A percentile compares a stretch with the other conserved stretches of the same genome.
phyloP scores from a whole-genome alignment of 2,113 vertebrate genomes.

The Paramisgurnus dabryanus region DNA sequence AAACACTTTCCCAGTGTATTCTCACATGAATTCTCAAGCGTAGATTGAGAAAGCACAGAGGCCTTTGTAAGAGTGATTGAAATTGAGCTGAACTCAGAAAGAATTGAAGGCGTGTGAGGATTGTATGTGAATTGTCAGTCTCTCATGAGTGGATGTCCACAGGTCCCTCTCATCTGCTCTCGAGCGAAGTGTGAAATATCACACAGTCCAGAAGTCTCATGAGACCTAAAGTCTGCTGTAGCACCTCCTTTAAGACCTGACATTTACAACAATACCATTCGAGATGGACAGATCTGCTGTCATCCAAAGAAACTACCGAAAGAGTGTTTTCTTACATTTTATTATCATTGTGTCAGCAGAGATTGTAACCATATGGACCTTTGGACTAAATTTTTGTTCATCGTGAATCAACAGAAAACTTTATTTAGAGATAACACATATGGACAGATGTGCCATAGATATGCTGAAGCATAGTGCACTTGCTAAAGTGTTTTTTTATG shows the following conservation, averaged over 20 bases:
- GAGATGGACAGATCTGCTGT: slow-evolving; percentile 33
- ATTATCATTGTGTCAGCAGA: background rate
- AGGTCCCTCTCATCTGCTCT: slow-evolving; percentile 50
- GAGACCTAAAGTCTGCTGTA: slow-evolving; percentile 49
- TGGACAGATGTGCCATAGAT: no score
- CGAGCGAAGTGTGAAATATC: slow-evolving; percentile 53
- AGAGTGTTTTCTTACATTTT: background rate
- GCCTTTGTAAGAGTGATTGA: slow-evolving; percentile 13
- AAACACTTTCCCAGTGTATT: slow-evolving; percentile 13
- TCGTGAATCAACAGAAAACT: no score
- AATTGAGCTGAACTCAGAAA: slow-evolving; percentile 2
- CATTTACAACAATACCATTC: slow-evolving; percentile 48
- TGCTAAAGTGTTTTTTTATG: no score
- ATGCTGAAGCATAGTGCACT: no score
- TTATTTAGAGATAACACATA: no score
- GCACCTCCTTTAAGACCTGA: slow-evolving; percentile 47
- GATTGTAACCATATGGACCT: background rate
- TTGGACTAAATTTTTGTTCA: background rate
- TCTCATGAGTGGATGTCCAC: slow-evolving; percentile 39
- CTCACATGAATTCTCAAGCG: background rate
- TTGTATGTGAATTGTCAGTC: slow-evolving; percentile 28
- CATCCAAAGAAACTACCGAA: background rate
- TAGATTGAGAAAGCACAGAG: slow-evolving; percentile 11
- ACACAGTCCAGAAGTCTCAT: slow-evolving; percentile 46
- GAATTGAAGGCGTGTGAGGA: slow-evolving; percentile 6